Evolutionary conservation across 2,113 vertebrate genomes (phyloP).

Genomic region (Zosterops pallidus): DNA sequence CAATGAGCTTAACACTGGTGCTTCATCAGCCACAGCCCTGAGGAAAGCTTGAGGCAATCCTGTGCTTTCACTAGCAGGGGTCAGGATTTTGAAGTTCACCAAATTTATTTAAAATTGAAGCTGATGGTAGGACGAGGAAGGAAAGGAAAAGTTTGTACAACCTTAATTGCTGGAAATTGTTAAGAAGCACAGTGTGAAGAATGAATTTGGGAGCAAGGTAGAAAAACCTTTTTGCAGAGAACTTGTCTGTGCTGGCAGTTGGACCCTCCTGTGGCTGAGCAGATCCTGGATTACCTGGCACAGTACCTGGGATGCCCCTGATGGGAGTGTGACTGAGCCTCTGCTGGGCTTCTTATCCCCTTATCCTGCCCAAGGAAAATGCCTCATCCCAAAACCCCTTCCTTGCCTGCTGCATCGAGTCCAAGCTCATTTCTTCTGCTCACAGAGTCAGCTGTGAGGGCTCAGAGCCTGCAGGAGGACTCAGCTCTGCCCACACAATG

Average conservation of each 20-base stretch:
- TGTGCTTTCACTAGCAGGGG: neutral
- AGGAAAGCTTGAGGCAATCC: neutral
- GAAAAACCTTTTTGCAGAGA: neutral
- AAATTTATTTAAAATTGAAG: neutral
- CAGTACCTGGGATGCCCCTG: fast-evolving
- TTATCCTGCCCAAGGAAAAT: neutral
- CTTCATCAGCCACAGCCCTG: neutral
- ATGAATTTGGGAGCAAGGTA: neutral
- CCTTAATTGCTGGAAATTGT: neutral
- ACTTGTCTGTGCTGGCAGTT: neutral
- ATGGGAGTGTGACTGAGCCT: neutral
- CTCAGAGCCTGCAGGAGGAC: neutral
- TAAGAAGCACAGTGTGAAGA: neutral
- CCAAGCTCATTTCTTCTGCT: neutral
- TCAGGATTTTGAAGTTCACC: neutral
- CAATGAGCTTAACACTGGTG: neutral
- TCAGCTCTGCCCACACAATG: neutral
- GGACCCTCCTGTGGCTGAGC: neutral
- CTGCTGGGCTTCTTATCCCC: neutral
- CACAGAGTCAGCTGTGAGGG: too few relatives aligned
- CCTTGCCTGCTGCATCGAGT: neutral
- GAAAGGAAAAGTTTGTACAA: neutral
- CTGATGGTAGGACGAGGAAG: neutral
- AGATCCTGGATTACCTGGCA: neutral
- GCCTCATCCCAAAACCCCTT: neutral